phyloP scores from a whole-genome alignment of 2,888 invertebrate species.

The Geotrupes spiniger region DNA sequence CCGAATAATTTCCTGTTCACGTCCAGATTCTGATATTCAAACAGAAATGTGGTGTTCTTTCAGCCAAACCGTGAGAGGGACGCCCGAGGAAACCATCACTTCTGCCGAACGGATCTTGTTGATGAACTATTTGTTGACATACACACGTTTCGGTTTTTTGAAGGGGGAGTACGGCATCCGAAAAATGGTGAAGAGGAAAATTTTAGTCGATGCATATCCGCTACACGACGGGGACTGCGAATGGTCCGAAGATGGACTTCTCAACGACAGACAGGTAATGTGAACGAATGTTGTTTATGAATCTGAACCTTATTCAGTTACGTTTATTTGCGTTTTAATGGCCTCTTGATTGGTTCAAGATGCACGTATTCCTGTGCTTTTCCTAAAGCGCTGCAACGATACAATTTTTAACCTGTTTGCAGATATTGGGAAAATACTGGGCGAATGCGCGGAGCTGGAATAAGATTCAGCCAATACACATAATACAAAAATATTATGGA shows the following conservation, averaged over 20 bases:
- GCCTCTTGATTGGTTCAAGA: too few relatives aligned
- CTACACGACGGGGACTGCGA: constrained; percentile 44
- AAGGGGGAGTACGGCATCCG: constrained; percentile 36
- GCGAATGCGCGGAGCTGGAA: constrained; percentile 53
- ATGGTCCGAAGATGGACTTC: constrained; percentile 36
- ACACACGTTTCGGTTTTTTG: constrained; percentile 35
- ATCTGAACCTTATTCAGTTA: too few relatives aligned
- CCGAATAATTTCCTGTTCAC: too few relatives aligned
- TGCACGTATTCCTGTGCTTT: not conserved
- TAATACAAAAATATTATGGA: constrained; percentile 58
- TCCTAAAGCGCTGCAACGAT: not conserved
- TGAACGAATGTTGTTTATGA: too few relatives aligned
- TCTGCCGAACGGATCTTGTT: constrained; percentile 42
- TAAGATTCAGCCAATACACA: constrained; percentile 60
- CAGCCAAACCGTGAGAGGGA: constrained; percentile 20
- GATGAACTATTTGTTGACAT: constrained; percentile 37
- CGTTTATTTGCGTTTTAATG: too few relatives aligned
- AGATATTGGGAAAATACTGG: constrained; percentile 57
- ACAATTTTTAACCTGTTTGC: not conserved
- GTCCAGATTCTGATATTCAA: too few relatives aligned
- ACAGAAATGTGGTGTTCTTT: not conserved
- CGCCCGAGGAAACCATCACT: constrained; percentile 32
- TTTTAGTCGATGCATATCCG: constrained; percentile 41
- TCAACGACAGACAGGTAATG: constrained; percentile 39
- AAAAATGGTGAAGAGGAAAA: constrained; percentile 34